Conservation (phyloP, 2,113 vertebrate genomes). For the Dromiciops gliroides region DNA sequence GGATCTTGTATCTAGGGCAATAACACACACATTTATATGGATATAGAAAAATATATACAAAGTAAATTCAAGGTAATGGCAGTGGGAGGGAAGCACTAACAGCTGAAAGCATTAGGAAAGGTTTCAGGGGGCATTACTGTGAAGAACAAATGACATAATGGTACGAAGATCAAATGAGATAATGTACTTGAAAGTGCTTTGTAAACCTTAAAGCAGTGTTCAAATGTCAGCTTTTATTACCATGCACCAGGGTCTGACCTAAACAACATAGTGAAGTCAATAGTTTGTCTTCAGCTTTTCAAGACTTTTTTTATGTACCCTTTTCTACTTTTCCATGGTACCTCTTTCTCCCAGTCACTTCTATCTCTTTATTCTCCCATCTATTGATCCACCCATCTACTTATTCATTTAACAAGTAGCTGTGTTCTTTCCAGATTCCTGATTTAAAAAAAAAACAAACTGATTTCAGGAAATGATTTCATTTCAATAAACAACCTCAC, state of each 20-base stretch:
- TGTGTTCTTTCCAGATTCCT: not conserved
- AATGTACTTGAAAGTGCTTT: not conserved
- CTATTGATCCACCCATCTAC: not conserved
- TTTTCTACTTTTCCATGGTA: not conserved
- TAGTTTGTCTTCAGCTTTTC: not conserved
- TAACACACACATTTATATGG: not conserved
- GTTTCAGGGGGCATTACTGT: not conserved
- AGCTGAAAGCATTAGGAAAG: not conserved
- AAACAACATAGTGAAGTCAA: not conserved
- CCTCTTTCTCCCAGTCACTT: not conserved
- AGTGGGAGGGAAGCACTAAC: not conserved
- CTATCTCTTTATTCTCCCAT: not conserved
- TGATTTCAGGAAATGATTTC: not conserved
- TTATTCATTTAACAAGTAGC: not conserved
- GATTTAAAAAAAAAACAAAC: not conserved
- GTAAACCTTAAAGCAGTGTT: not conserved
- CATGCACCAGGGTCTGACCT: not conserved
- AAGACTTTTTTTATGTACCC: not conserved
- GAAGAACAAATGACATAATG: not conserved
- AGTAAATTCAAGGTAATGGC: not conserved
- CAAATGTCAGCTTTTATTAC: not conserved
- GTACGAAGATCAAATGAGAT: not conserved
- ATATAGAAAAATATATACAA: not conserved
- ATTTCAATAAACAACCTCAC: not conserved
- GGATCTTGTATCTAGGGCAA: not conserved